Conservation (phyloP, 2,797 vertebrate genomes). For the Gadopsis marmoratus region DNA sequence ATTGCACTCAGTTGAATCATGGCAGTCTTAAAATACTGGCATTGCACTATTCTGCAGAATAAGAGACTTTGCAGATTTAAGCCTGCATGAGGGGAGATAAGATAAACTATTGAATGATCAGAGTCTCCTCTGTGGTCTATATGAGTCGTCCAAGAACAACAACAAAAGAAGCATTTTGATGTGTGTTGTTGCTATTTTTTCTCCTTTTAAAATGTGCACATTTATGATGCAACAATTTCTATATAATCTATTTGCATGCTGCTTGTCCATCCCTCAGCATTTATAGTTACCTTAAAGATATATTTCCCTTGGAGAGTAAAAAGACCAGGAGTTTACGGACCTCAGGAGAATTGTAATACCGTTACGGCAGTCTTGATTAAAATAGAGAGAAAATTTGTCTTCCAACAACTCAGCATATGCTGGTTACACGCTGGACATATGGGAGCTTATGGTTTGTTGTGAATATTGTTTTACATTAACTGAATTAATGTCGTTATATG, state of each 20-base stretch:
- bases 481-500: conserved; percentile 20
- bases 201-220: background rate
- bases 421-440: conserved; percentile 40
- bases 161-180: conserved; percentile 28
- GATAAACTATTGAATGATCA: conserved; percentile 50
- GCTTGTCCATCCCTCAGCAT: background rate
- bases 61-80: conserved; percentile 42
- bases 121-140: conserved; percentile 29
- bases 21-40: conserved; percentile 45
- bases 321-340: conserved; percentile 24
- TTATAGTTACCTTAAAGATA: conserved; percentile 18
- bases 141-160: conserved; percentile 21
- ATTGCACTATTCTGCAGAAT: conserved; percentile 43
- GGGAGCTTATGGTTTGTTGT: conserved; percentile 15
- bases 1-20: conserved; percentile 40
- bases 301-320: conserved; percentile 8
- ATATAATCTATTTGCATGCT: conserved; percentile 7
- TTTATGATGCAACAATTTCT: conserved; percentile 16
- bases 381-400: conserved; percentile 20
- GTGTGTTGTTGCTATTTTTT: conserved; percentile 3
- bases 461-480: conserved; percentile 29
- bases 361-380: conserved; percentile 40
- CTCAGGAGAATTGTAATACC: conserved; percentile 12
- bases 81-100: conserved; percentile 60
- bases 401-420: conserved; percentile 25